Percentiles rank a stretch among this genome's conserved stretches.
Evolutionary conservation across 2,888 invertebrate species (phyloP).

Genomic region (Andrena praecox): DNA sequence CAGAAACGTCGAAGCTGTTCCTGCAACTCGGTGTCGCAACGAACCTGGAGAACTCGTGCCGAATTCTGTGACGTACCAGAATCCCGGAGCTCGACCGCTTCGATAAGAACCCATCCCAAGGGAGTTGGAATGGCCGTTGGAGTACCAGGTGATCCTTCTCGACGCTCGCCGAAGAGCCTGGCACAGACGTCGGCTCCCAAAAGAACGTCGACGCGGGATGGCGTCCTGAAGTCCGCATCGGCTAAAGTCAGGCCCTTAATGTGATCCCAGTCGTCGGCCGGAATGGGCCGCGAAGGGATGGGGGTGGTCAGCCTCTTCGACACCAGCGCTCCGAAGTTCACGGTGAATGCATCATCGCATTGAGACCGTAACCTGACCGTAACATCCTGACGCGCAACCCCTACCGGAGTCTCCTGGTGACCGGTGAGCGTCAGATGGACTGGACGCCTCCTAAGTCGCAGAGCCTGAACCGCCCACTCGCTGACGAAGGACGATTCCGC

Average conservation of each 20-base stretch:
- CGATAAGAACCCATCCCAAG: not conserved
- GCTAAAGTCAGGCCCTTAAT: not conserved
- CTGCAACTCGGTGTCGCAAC: not conserved
- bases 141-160: not conserved
- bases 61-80: too few relatives aligned
- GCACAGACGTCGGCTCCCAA: not conserved
- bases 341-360: too few relatives aligned
- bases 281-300: too few relatives aligned
- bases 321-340: too few relatives aligned
- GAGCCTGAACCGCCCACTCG: too few relatives aligned
- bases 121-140: not conserved
- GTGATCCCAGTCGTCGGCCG: not conserved
- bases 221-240: not conserved
- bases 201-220: not conserved
- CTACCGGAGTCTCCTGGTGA: too few relatives aligned
- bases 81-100: not conserved
- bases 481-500: too few relatives aligned
- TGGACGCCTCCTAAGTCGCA: too few relatives aligned
- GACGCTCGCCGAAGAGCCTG: not conserved
- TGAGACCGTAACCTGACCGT: too few relatives aligned
- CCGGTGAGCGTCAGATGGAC: too few relatives aligned
- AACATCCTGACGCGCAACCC: too few relatives aligned
- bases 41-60: not conserved
- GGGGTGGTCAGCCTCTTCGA: too few relatives aligned
- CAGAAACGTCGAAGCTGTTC: not conserved